phyloP scores from a whole-genome alignment of 2,888 invertebrate species.

The Plutella xylostella region DNA sequence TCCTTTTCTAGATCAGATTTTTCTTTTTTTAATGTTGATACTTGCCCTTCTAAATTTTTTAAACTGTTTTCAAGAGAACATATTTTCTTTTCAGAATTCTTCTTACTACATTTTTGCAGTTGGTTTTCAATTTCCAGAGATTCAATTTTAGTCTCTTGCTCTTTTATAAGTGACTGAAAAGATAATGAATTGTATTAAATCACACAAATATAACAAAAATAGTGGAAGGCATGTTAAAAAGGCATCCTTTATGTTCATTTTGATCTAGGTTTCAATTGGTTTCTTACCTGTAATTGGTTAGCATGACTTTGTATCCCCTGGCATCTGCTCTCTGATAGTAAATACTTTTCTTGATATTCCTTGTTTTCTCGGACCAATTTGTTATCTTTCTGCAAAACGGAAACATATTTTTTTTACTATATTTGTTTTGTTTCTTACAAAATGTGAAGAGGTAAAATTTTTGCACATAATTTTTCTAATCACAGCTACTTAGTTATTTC shows the following conservation, averaged over 20 bases:
- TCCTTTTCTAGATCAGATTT: constrained; percentile 26
- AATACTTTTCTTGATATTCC: constrained; percentile 19
- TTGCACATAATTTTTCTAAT: too few species aligned
- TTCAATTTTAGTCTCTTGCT: constrained; percentile 30
- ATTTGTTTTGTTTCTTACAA: too few species aligned
- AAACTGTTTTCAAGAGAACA: too few species aligned
- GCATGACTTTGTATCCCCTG: constrained; percentile 34
- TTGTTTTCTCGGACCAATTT: too few species aligned
- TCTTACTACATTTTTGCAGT: constrained; percentile 21
- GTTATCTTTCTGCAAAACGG: too few species aligned
- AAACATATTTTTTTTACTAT: too few species aligned
- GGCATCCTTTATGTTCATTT: too few species aligned
- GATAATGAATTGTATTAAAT: background rate
- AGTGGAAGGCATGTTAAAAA: too few species aligned
- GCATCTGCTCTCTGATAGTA: constrained; percentile 22
- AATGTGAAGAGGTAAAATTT: too few species aligned
- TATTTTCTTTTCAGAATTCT: constrained; percentile 22
- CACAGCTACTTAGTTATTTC: too few species aligned
- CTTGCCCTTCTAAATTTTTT: constrained; percentile 22
- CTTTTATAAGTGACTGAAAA: constrained; percentile 31
- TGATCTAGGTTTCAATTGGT: too few species aligned
- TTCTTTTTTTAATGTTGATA: constrained; percentile 24
- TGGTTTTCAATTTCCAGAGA: constrained; percentile 29
- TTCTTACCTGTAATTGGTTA: constrained; percentile 40
- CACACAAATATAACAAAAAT: too few species aligned